Evolutionary conservation across 2,888 invertebrate genomes (phyloP).

Genomic region (Patella pellucida): DNA sequence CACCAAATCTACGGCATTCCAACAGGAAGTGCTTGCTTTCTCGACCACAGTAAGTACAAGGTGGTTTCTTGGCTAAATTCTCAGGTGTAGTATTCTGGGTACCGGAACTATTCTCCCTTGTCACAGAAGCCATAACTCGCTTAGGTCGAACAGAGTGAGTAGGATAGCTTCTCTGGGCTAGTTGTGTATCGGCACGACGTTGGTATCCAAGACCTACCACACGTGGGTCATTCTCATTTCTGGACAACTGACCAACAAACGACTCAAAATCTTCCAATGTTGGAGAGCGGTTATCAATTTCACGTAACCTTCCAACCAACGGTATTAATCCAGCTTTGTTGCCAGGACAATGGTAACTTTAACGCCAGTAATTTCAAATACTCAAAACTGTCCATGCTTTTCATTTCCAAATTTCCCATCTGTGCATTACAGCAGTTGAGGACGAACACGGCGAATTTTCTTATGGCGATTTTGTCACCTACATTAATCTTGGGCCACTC

Average conservation of each 20-base stretch:
- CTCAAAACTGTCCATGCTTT: not conserved
- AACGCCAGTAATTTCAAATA: not conserved
- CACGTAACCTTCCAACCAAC: not conserved
- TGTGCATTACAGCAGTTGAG: not conserved
- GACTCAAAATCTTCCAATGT: not conserved
- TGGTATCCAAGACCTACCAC: not conserved
- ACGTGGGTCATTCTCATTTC: not conserved
- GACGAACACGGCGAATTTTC: not conserved
- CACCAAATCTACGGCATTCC: not conserved
- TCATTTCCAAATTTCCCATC: not conserved
- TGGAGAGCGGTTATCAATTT: not conserved
- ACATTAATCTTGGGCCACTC: not conserved
- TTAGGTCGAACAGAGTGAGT: not conserved
- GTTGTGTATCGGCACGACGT: not conserved
- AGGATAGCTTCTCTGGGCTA: not conserved
- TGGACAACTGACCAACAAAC: not conserved
- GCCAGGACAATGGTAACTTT: not conserved
- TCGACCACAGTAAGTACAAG: not conserved
- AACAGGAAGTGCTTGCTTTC: not conserved
- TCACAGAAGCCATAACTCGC: not conserved
- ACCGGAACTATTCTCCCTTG: not conserved
- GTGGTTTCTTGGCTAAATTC: not conserved
- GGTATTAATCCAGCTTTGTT: not conserved
- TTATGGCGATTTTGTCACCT: not conserved
- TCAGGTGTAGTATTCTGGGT: not conserved